Conservation (phyloP, 2,888 invertebrate genomes). For the Pyralis farinalis region DNA sequence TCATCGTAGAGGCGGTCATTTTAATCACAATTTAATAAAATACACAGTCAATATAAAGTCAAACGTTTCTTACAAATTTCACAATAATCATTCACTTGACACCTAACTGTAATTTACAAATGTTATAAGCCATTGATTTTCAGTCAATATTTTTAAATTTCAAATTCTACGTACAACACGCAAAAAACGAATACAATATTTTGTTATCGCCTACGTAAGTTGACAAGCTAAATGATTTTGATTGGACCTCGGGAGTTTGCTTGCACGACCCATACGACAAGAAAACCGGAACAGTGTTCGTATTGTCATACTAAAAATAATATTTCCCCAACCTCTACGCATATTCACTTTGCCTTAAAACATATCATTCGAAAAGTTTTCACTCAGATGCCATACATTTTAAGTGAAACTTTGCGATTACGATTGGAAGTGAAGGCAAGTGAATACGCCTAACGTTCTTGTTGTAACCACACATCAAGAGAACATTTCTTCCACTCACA, state of each 20-base stretch:
- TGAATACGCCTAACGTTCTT: too few species aligned
- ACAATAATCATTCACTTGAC: slow-evolving; percentile 36
- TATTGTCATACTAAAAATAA: background rate
- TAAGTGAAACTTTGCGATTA: too few species aligned
- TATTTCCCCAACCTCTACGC: background rate
- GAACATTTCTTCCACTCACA: too few species aligned
- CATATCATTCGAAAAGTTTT: too few species aligned
- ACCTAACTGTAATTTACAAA: slow-evolving; percentile 19
- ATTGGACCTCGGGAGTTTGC: slow-evolving; percentile 37
- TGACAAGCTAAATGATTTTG: slow-evolving; percentile 52
- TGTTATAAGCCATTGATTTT: slow-evolving; percentile 32
- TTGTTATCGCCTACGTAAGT: slow-evolving; percentile 51
- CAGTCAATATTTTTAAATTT: slow-evolving; percentile 43
- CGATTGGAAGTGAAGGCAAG: too few species aligned
- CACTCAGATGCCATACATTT: too few species aligned
- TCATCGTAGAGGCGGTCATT: slow-evolving; percentile 81
- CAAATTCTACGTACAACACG: slow-evolving; percentile 43
- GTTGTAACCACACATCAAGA: too few species aligned
- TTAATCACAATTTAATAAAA: slow-evolving; percentile 35
- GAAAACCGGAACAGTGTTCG: slow-evolving; percentile 31
- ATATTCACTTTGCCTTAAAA: too few species aligned
- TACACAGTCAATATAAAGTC: slow-evolving; percentile 41
- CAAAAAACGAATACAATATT: slow-evolving; percentile 46
- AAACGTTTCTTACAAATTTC: slow-evolving; percentile 23
- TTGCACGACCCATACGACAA: slow-evolving; percentile 37